phyloP scores from a whole-genome alignment of 2,888 invertebrate genomes.

The Boloria selene region DNA sequence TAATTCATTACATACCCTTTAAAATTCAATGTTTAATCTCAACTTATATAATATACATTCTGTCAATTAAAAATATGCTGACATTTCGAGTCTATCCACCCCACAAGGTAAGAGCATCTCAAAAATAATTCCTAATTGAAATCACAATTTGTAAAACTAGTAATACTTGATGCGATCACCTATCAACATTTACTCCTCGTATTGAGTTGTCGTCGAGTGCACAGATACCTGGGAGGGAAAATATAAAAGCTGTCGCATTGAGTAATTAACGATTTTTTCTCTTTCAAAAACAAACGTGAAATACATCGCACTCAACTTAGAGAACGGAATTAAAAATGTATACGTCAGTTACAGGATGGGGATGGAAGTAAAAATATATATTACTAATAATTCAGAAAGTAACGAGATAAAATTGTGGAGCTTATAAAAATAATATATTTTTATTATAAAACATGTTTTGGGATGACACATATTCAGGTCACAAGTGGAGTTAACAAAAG shows the following conservation, averaged over 20 bases:
- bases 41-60: too few relatives aligned
- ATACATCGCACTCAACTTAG: conserved; percentile 1
- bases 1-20: too few relatives aligned
- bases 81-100: too few relatives aligned
- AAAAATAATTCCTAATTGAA: background rate
- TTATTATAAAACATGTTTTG: too few relatives aligned
- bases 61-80: too few relatives aligned
- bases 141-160: background rate
- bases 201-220: conserved; percentile 3
- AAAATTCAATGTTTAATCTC: too few relatives aligned
- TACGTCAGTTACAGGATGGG: background rate
- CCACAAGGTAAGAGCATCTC: too few relatives aligned
- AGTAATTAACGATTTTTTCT: conserved; percentile 17
- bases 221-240: background rate
- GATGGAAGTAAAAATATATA: background rate
- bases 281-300: conserved; percentile 8
- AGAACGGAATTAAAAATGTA: conserved; percentile 1
- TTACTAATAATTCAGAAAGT: too few relatives aligned
- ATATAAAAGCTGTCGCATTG: conserved; percentile 18
- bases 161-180: conserved; percentile 13
- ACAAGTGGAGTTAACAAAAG: too few relatives aligned
- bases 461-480: too few relatives aligned
- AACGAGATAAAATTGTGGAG: too few relatives aligned
- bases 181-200: conserved; percentile 15
- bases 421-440: too few relatives aligned